These are phyloP conservation scores for Ashinkailepas kermadecensis DNA, from an alignment of 2,888 invertebrate species.

Conservation along the genomic window DNA sequence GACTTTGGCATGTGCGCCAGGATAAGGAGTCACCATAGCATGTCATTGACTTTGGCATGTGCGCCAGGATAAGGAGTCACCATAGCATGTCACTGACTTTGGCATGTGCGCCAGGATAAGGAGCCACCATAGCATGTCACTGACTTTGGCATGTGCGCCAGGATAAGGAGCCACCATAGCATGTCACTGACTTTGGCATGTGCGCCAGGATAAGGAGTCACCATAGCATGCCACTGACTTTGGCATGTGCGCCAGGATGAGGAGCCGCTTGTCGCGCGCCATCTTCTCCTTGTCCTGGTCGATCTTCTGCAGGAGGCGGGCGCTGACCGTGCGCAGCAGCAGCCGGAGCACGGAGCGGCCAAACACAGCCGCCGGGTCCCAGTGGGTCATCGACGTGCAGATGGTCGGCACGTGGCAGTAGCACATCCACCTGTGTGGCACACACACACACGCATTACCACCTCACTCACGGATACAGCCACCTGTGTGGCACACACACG, in stretches of 20 bases:
- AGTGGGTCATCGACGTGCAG: constrained; percentile 84
- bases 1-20: constrained; percentile 79
- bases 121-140: not conserved
- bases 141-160: not conserved
- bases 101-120: no score
- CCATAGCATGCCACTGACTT: constrained; percentile 43
- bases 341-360: constrained; percentile 77
- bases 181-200: not conserved
- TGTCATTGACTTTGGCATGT: constrained; percentile 66
- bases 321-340: constrained; percentile 71
- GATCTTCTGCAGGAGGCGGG: constrained; percentile 85
- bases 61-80: constrained; percentile 67
- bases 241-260: constrained; percentile 82
- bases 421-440: constrained; percentile 62
- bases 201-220: not conserved
- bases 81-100: no score
- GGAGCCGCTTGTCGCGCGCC: constrained; percentile 71
- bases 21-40: constrained; percentile 58
- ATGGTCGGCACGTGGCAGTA: constrained; percentile 93
- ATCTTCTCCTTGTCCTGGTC: constrained; percentile 80
- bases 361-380: constrained; percentile 83
- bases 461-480: no score
- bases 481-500: no score
- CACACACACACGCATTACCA: no score
- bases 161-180: no score